Base-by-base conservation (phyloP, 2,113 vertebrate species). In the Dasyprocta punctata region DNA sequence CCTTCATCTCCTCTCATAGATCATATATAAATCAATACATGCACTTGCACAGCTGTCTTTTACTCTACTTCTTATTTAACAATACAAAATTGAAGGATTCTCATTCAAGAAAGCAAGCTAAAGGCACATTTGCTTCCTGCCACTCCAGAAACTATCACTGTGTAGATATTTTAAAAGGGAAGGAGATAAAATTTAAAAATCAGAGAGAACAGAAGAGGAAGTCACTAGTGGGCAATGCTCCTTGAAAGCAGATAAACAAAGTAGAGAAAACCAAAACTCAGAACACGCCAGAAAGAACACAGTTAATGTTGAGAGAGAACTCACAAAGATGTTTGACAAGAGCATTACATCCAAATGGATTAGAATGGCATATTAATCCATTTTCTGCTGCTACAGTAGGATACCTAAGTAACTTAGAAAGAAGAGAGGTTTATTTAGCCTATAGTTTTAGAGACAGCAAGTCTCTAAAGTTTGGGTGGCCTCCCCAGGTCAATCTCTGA, bases 11-110 rank as follows among this genome's bases (percentile, higher is more conserved):
- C 33, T 38, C 75, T n/a, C 38, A 75, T 41, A 82, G 12, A 84
- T 75, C 83, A 81, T 85, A n/a, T 52, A 49, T 36, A 38, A 78
- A 82, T 78, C 86, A 92, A 60, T 33, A 33, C 75, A 33, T 47
- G 14, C 3, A 61, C 10, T 19, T n/a, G 24, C 33, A 85, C 33
- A 19, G 17, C 22, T 52, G 28, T 41, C 16, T n/a, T n/a, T 28
- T 26, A 63, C 24, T 24, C n/a, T 22, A 10, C n/a, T 73, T 80
- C 75, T 78, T 63, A 28, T 56, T 52, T 80, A 90, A 38, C n/a
- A 94, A 73, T 44, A 71, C 38, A 47, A 92, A 65, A 93, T 86
- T 54, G 78, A 89, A 90, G 41, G 60, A 49, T 95, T 83, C 56
- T 89, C 38, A 16, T 60, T 96, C 56, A n/a, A n/a, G 28, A 82